Evolutionary conservation across 2,888 invertebrate species (phyloP), one percentile per base, ranked within the genome.

Genomic region (Chloromyia formosa): DNA sequence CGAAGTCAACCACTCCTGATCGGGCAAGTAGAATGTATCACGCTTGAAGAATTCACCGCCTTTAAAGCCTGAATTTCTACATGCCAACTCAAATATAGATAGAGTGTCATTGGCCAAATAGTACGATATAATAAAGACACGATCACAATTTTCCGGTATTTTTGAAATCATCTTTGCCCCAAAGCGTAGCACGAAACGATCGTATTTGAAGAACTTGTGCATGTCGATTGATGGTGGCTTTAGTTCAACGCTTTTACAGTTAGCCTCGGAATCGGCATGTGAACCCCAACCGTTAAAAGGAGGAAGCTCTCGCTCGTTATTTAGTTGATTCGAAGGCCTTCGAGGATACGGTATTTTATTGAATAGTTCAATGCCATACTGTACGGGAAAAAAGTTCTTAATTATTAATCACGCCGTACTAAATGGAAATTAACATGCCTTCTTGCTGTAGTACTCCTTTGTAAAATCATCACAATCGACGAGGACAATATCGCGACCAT

Each of bases 231-330:
- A 90, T 0, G 93, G 93, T 1, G 94, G 87, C 82, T 93, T 93
- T 0, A 94, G 93, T 79, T 93, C 90, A 0, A 96, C 90, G 0
- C 91, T 91, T 66, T 91, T 89, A 81, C 96, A 96, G 82, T 95
- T 96, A 78, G 92, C 92, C 9, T 95, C 93, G 0, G 96, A 96
- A 82, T 97, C 96, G 77, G 95, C 95, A 81, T 94, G 93, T 0
- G 92, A 90, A 0, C 97, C 97, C 85, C 91, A 95, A 1, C 96
- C 96, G 82, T 96, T 96, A 90, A 94, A 96, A 0, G 96, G 96
- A 0, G 96, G 96, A 60, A 93, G 82, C 78, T 80, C 78, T 0
- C 83, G 80, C 54, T 84, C 79, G 9, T 1, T 10, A 20, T 2
- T 54, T 35, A 4, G 27, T 35, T 2, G 7, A 4, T 7, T 35